Conservation (phyloP, 2,797 vertebrate genomes). For the Margarornis squamiger region DNA sequence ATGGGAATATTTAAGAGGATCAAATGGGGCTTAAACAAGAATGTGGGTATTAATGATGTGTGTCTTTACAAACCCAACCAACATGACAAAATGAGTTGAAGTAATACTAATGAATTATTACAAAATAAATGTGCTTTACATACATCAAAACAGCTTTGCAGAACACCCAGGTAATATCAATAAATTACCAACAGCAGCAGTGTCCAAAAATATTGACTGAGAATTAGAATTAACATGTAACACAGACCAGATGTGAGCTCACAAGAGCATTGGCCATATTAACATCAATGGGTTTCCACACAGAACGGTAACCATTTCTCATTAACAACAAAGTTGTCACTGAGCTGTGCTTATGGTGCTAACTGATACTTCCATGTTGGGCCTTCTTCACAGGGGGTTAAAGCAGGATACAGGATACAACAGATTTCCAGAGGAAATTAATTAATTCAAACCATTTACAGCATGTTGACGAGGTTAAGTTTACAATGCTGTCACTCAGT, state of each 20-base stretch:
- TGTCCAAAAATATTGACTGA: conserved; percentile 55
- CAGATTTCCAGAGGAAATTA: conserved; percentile 81
- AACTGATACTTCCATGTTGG: conserved; percentile 75
- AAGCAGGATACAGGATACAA: conserved; percentile 76
- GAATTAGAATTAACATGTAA: conserved; percentile 80
- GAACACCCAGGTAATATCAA: conserved; percentile 44
- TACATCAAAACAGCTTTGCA: conserved; percentile 33
- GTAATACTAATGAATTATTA: neutral
- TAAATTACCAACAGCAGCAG: conserved; percentile 54
- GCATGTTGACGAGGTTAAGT: conserved; percentile 45
- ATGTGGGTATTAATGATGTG: neutral
- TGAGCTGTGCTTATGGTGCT: conserved; percentile 64
- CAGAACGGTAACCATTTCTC: conserved; percentile 81
- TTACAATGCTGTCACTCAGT: conserved; percentile 46
- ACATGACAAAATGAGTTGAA: neutral
- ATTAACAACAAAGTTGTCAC: conserved; percentile 80
- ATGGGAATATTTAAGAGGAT: neutral
- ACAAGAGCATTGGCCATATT: conserved; percentile 75
- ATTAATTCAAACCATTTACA: conserved; percentile 79
- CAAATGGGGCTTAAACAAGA: neutral
- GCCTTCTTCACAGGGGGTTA: conserved; percentile 49
- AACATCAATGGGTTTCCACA: conserved; percentile 83
- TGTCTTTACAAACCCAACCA: neutral
- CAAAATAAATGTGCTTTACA: neutral
- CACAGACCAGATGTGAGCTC: conserved; percentile 84